Evolutionary conservation across 1,140 invertebrate species (phyloP), one percentile per base, ranked within the genome.

Genomic region (Sitobion miscanthi): DNA sequence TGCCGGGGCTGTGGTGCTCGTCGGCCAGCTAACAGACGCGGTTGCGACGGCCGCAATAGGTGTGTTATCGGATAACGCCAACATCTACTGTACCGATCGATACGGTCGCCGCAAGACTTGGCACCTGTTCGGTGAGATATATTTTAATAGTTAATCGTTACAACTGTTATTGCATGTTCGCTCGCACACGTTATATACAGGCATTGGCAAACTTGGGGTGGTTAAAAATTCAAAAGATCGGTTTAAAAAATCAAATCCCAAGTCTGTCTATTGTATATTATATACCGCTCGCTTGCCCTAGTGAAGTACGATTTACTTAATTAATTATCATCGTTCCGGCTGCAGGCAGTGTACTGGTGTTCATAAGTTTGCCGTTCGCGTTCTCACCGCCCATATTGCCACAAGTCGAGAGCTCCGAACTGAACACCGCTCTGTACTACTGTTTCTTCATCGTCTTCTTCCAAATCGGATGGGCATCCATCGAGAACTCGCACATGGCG

Each of bases 401-500:
- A 4, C 82, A 93, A 42, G 77, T 9, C 5, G 91, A 93, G 25
- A 93, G 6, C 14, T 85, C 91, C 42, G 91, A 93, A n/a, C 25
- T 93, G 0, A 83, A 85, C 25, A 93, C 82, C 9, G 77, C 69
- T n/a, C 30, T 93, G 2, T 94, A 94, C 57, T 94, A 93, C 69
- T 90, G 69, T 57, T 96, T 97, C 77, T 99, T 99, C 95, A 98
- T 99, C 83, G 95, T 98, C 86, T 97, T 99, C 94, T 99, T 99
- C 95, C 99, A 99, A 96, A 98, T 99, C 95, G 99, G 99, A 42
- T 99, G 99, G 99, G 98, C 98, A 8, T 95, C 97, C 23, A 97
- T 98, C 4, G 99, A 99, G 96, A 99, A 99, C 94, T 98, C 98
- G 45, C 99, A 99, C 95, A 96, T 99, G 85, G 97, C 98, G 8